Evolutionary conservation across 1,140 invertebrate genomes (phyloP).

Genomic region (Dendrolimus kikuchii): DNA sequence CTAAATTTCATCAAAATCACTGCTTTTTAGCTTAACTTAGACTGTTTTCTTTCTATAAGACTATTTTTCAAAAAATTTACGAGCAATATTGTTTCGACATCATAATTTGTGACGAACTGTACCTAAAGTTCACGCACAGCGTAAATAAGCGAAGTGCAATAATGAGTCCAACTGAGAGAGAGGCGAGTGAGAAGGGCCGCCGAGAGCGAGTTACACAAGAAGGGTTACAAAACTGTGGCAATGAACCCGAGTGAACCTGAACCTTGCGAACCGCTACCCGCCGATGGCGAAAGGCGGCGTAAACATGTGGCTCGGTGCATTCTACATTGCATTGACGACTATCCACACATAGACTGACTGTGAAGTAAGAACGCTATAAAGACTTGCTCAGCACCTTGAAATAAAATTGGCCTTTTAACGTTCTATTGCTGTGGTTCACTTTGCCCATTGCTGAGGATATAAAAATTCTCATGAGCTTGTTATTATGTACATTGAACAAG

Average conservation of each 20-base stretch:
- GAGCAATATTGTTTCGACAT: too few relatives aligned
- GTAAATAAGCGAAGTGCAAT: conserved; percentile 26
- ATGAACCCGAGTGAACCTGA: conserved; percentile 70
- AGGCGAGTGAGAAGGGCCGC: conserved; percentile 52
- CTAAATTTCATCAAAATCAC: too few relatives aligned
- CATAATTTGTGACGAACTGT: too few relatives aligned
- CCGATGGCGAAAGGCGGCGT: conserved; percentile 34
- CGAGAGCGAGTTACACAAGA: conserved; percentile 70
- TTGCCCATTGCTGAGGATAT: too few relatives aligned
- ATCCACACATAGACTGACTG: not conserved
- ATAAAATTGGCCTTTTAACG: too few relatives aligned
- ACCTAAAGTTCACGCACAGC: conserved; percentile 2
- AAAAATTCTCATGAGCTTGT: too few relatives aligned
- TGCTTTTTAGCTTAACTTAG: too few relatives aligned
- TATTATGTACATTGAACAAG: too few relatives aligned
- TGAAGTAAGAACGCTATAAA: not conserved
- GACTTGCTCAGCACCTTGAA: not conserved
- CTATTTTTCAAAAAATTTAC: too few relatives aligned
- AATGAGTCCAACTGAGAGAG: conserved; percentile 60
- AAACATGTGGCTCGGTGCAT: conserved; percentile 7
- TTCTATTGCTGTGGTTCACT: too few relatives aligned
- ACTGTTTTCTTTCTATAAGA: too few relatives aligned
- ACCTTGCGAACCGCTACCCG: conserved; percentile 67
- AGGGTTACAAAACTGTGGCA: conserved; percentile 73
- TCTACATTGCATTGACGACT: not conserved